Conservation (phyloP, 2,113 vertebrate genomes). For the Clarias batrachus region DNA sequence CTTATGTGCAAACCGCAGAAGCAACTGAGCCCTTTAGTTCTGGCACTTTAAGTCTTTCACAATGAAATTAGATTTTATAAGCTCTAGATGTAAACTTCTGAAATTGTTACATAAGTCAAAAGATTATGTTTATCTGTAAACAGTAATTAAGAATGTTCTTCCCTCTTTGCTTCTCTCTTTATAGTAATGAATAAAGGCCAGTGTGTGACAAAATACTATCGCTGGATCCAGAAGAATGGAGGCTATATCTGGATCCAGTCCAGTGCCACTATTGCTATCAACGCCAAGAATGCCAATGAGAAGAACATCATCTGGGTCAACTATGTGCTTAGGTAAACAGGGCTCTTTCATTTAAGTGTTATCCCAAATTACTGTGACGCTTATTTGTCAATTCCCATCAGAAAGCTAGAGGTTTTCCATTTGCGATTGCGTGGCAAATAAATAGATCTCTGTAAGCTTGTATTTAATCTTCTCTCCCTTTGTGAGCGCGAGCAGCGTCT, state of each 20-base stretch:
- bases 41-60: background rate
- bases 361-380: slow-evolving; percentile 40
- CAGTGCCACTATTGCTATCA: slow-evolving; percentile 93
- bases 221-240: slow-evolving; percentile 97
- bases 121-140: slow-evolving; percentile 4
- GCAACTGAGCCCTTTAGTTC: background rate
- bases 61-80: background rate
- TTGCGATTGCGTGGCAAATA: slow-evolving; percentile 49
- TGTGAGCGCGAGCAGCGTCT: slow-evolving; percentile 36
- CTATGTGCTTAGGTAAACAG: slow-evolving; percentile 92
- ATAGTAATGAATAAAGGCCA: slow-evolving; percentile 98
- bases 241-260: slow-evolving; percentile 99
- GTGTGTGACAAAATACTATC: slow-evolving; percentile 97
- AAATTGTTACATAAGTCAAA: background rate
- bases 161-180: background rate
- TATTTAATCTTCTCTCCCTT: slow-evolving; percentile 55
- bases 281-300: slow-evolving; percentile 94
- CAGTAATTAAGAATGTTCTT: background rate
- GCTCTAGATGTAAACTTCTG: background rate
- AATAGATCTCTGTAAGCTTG: slow-evolving; percentile 54
- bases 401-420: slow-evolving; percentile 52
- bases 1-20: background rate
- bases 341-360: slow-evolving; percentile 36
- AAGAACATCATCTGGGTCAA: slow-evolving; percentile 99
- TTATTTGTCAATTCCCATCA: slow-evolving; percentile 43